Conservation (phyloP, 2,888 invertebrate genomes). For the Cyaniris semiargus region DNA sequence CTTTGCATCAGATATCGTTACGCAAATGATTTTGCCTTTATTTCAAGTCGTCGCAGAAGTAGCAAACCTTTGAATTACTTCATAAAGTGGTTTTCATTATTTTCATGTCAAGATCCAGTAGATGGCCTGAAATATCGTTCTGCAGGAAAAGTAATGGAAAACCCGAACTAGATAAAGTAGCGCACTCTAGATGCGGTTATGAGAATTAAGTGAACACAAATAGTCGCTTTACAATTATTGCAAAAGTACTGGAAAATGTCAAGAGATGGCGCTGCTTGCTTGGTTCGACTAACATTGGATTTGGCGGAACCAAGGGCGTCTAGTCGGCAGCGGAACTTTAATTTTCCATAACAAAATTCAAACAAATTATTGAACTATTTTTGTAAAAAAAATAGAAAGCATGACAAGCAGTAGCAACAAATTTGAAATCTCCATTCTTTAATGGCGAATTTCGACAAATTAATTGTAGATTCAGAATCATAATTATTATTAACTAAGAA, state of each 20-base stretch:
- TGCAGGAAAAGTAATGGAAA: not conserved
- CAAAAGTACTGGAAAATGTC: not conserved
- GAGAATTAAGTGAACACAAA: not conserved
- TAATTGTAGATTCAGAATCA: no score
- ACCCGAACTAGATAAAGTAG: not conserved
- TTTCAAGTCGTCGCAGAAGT: not conserved
- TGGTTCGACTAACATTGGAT: not conserved
- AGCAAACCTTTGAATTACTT: not conserved
- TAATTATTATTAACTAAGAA: no score
- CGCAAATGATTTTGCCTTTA: not conserved
- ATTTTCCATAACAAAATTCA: no score
- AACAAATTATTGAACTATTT: no score
- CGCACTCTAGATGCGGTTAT: not conserved
- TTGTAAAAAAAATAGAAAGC: no score
- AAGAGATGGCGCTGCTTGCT: not conserved
- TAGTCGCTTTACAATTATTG: not conserved
- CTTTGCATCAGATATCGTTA: not conserved
- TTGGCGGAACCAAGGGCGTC: no score
- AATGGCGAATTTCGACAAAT: no score
- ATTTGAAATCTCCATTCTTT: no score
- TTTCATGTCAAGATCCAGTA: not conserved
- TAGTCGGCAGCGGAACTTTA: no score
- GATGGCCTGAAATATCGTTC: not conserved
- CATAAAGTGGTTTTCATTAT: not conserved
- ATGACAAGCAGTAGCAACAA: no score